Conservation (phyloP, 1,140 invertebrate genomes). For the Atta colombica region DNA sequence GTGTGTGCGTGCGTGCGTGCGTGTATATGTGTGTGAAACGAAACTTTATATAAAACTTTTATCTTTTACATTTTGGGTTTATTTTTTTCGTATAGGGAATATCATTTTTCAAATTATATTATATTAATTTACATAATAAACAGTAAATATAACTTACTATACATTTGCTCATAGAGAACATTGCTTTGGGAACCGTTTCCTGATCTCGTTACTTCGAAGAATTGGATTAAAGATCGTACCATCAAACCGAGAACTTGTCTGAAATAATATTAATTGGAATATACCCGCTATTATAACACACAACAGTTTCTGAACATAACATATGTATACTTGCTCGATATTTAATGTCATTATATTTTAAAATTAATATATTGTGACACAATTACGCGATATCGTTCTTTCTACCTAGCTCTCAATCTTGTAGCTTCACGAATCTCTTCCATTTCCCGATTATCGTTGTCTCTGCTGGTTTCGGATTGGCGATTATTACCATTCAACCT, state of each 20-base stretch:
- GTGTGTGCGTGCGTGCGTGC: too few species aligned
- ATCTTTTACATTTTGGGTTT: neutral
- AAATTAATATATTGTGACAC: slow-evolving; percentile 32
- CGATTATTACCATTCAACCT: slow-evolving; percentile 65
- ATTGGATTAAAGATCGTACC: slow-evolving; percentile 82
- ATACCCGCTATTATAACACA: neutral
- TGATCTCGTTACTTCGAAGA: slow-evolving; percentile 81
- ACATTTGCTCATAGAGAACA: slow-evolving; percentile 79
- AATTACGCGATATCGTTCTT: slow-evolving; percentile 1
- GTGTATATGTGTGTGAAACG: neutral
- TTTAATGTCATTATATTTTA: slow-evolving; percentile 1
- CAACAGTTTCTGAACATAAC: neutral
- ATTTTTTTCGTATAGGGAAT: neutral
- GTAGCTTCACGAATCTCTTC: slow-evolving; percentile 76
- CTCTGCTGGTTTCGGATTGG: slow-evolving; percentile 57
- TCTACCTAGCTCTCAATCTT: slow-evolving; percentile 76
- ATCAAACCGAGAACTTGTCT: slow-evolving; percentile 82
- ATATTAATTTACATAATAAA: slow-evolving; percentile 6
- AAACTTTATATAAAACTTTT: neutral
- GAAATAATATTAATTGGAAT: slow-evolving; percentile 48
- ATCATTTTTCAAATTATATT: neutral
- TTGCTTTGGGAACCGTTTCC: slow-evolving; percentile 75
- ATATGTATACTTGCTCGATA: neutral
- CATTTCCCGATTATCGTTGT: slow-evolving; percentile 69
- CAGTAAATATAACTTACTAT: slow-evolving; percentile 72